Evolutionary conservation across 2,888 invertebrate genomes (phyloP), one percentile per base, ranked within the genome.

Genomic region (Ophioninae sp.): DNA sequence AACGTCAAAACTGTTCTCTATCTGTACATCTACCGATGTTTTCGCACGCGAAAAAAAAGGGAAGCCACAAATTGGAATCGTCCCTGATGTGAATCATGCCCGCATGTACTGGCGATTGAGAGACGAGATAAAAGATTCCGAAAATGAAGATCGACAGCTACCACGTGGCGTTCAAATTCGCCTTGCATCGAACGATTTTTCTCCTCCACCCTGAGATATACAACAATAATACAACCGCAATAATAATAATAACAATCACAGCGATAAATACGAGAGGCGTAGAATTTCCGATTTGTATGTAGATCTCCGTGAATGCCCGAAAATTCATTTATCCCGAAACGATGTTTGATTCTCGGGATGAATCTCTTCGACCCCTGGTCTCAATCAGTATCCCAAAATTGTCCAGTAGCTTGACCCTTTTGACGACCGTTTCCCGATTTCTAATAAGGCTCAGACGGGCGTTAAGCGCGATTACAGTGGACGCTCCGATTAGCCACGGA

Each of bases 121-220:
- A 72, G 39, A 13, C 59, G 65, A 61, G 41, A 39, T 62, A 70
- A 59, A 61, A 67, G 68, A 82, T 67, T 62, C 85, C 69, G 78
- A 85, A 86, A 90, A 90, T 88, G 87, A 89, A 89, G 89, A 90
- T 90, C 77, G 89, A 90, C 90, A 88, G 83, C 79, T 69, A 85
- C 87, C 90, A 88, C 90, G 89, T 89, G 90, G 84, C 78, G 70
- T 37, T 72, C 77, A 17, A 82, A 79, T 85, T 85, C 76, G 75
- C 74, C 70, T 81, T 79, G 80, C 57, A 6, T 74, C 39, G 13
- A 62, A 37, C 73, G 61, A 65, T 57, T 59, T 81, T 68, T 81
- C 62, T 64, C 62, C 21, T 61, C 65, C 64, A 44, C 44, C 39
- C 30, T 30, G n/a, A 7, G 30, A n/a, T 56, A 44, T 30, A 65